These are phyloP conservation scores for Manacus vitellinus DNA, from an alignment of 2,113 vertebrate species.

Conservation along the genomic window DNA sequence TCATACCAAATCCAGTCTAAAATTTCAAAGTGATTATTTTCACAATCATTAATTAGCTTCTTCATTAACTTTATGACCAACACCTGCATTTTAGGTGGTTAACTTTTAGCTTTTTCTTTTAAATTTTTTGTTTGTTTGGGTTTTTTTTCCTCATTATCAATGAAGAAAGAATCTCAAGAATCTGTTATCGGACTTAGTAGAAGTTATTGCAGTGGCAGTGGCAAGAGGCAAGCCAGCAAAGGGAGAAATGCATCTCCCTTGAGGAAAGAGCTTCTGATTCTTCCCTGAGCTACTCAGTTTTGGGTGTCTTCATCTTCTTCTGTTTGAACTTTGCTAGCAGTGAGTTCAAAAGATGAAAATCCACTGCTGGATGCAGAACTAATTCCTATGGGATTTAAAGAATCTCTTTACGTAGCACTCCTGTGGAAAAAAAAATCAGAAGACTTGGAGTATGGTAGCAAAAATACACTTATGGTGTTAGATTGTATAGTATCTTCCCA, in stretches of 20 bases:
- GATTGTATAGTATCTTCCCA: neutral
- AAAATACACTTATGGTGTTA: neutral
- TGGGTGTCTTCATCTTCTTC: neutral
- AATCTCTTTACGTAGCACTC: neutral
- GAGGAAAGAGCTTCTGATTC: neutral
- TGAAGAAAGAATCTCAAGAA: neutral
- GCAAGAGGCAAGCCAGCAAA: neutral
- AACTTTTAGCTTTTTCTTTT: neutral
- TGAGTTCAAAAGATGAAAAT: neutral
- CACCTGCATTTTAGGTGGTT: neutral
- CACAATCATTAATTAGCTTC: neutral
- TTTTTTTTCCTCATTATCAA: neutral
- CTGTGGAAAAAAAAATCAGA: neutral
- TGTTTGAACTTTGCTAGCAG: neutral
- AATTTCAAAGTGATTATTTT: neutral
- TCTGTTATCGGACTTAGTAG: neutral
- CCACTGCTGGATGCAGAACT: neutral
- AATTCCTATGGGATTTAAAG: neutral
- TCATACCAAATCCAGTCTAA: neutral
- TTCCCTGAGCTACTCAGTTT: neutral
- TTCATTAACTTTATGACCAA: neutral
- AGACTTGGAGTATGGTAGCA: neutral
- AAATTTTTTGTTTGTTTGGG: neutral
- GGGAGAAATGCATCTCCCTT: neutral
- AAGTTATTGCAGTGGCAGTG: neutral